Percentiles rank a stretch among this genome's conserved stretches.
Evolutionary conservation across 2,797 vertebrate genomes (phyloP).

Genomic region (Liparis tanakae): DNA sequence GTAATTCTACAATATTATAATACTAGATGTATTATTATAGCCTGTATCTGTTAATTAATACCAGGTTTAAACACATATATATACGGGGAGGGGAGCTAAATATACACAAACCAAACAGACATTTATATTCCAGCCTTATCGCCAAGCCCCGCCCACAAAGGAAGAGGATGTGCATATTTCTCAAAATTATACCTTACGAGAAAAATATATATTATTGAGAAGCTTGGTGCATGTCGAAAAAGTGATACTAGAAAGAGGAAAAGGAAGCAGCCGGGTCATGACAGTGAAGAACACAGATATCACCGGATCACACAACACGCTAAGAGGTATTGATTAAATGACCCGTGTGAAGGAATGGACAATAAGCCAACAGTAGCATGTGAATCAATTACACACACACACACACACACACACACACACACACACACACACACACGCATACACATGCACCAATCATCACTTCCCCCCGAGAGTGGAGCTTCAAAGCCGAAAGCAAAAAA

Average conservation of each 20-base stretch:
- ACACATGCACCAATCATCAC: slow-evolving; percentile 6
- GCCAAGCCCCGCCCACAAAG: background rate
- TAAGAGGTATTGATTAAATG: slow-evolving; percentile 66
- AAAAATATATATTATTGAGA: background rate
- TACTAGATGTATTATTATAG: background rate
- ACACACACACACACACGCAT: slow-evolving; percentile 1
- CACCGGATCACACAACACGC: slow-evolving; percentile 21
- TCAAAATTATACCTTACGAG: background rate
- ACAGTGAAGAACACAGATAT: slow-evolving; percentile 29
- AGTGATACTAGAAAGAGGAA: slow-evolving; percentile 9
- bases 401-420: slow-evolving; percentile 1
- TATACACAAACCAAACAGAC: too few species aligned
- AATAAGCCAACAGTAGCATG: slow-evolving; percentile 19
- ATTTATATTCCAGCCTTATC: background rate
- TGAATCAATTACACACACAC: slow-evolving; percentile 29
- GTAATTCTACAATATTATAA: background rate
- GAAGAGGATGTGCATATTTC: background rate
- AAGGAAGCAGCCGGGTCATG: slow-evolving; percentile 12
- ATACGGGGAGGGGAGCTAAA: background rate
- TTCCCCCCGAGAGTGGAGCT: background rate
- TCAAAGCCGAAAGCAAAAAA: background rate
- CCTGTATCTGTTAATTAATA: background rate
- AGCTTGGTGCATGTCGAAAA: background rate
- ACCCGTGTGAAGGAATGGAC: slow-evolving; percentile 27
- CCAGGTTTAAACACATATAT: background rate